Evolutionary conservation across 2,113 vertebrate genomes (phyloP), one percentile per base, ranked within the genome.

Genomic region (Leptobrachium ailaonicum): DNA sequence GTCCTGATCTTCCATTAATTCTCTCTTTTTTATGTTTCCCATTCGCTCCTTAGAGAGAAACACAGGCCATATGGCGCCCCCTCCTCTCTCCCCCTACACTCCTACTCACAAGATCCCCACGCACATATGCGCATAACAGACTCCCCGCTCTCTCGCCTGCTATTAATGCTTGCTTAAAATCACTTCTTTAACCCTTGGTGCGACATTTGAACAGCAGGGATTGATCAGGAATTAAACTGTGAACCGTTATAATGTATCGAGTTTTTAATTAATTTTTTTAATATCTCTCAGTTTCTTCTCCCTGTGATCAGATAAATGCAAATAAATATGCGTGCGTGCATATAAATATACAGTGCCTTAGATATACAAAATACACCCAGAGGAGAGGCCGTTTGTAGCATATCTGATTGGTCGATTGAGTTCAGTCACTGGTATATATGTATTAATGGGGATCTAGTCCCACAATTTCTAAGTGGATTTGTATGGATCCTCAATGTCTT

Each of bases 41-140:
- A 11, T 60, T n/a, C 41, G 41, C 54, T 77, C 75, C 53, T 32
- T 60, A 77, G 53, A 70, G 75, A 77, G 53, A 20, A 76, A 53
- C 45, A 45, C 41, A 69, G 7, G 40, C 66, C 75, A 77, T 77
- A 77, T 77, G 75, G 44, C 12, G 50, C 9, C 13, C 4, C 10
- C 13, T 10, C 42, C 7, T 0, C 0, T 3, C 56, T 68, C 40
- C 8, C 56, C 44, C 56, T 50, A 13, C 14, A 41, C 20, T 68
- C 50, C 75, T 45, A 43, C 66, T 70, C 67, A 32, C 50, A 45
- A 54, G 67, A 32, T 77, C 75, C 75, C 75, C 75, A 77, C 66
- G 75, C 75, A 77, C 75, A 77, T 76, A 76, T 76, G 75, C 43
- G 47, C 75, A 67, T 11, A n/a, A 62, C 50, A 32, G 12, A 20